phyloP scores from a whole-genome alignment of 2,113 vertebrate species.

The Datnioides undecimradiatus region DNA sequence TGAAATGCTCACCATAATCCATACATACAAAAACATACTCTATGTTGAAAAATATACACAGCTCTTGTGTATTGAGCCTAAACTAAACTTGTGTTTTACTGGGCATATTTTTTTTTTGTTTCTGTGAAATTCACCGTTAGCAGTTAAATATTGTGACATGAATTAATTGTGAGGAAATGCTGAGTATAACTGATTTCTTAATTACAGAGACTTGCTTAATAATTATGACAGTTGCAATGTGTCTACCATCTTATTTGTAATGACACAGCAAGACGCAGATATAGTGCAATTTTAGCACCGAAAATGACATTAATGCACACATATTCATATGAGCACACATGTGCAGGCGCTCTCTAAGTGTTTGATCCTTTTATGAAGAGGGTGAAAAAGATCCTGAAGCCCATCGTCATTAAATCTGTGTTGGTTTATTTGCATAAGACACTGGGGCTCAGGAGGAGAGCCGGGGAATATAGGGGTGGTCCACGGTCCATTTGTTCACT shows the following conservation, averaged over 20 bases:
- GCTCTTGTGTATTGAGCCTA: background rate
- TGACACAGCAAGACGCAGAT: background rate
- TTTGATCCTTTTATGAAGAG: conserved; percentile 68
- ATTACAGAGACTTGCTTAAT: background rate
- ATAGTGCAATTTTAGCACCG: background rate
- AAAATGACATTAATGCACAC: conserved; percentile 1
- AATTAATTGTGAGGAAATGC: background rate
- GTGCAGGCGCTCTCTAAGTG: conserved; percentile 18
- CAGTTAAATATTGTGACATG: background rate
- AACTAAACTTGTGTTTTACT: background rate
- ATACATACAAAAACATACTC: background rate
- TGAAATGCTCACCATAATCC: conserved; percentile 3
- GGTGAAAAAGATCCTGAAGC: conserved; percentile 70
- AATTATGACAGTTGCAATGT: background rate
- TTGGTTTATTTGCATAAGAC: conserved; percentile 82
- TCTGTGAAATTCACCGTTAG: background rate
- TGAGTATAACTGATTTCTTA: background rate
- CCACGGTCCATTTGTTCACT: conserved; percentile 69
- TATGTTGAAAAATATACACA: background rate
- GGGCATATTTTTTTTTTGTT: background rate
- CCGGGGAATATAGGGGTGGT: conserved; percentile 70
- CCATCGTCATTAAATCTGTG: conserved; percentile 75
- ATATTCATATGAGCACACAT: conserved; percentile 6
- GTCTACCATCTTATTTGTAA: background rate
- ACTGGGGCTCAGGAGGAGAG: conserved; percentile 59